Conservation (phyloP, 2,113 vertebrate genomes). For the Numida meleagris region DNA sequence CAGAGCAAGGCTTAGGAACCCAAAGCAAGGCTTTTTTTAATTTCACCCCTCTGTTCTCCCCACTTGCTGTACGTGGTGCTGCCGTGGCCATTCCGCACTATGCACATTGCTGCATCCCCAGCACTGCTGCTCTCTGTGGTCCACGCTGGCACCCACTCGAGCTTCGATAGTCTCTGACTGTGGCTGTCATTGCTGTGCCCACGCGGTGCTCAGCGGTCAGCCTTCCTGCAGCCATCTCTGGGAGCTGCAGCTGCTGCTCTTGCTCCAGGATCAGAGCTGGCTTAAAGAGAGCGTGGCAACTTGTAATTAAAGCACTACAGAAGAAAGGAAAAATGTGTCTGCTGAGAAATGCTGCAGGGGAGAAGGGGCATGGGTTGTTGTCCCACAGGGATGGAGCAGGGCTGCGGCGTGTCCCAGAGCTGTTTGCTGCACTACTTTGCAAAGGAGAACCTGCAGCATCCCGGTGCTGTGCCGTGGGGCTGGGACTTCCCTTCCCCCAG, state of each 20-base stretch:
- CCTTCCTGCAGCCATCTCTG: no score
- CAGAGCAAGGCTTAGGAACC: background rate
- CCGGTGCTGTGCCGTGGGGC: rapidly evolving
- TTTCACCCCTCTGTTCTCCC: background rate
- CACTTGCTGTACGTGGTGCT: rapidly evolving
- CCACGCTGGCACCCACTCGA: no score
- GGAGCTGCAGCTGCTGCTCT: background rate
- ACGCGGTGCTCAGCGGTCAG: no score
- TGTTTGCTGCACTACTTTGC: background rate
- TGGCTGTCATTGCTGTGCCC: no score
- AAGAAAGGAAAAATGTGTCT: background rate
- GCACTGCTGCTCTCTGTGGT: background rate
- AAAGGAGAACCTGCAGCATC: background rate
- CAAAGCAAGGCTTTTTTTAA: background rate
- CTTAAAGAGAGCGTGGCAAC: no score
- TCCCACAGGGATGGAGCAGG: background rate
- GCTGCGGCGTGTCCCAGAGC: background rate
- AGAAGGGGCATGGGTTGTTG: background rate
- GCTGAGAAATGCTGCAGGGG: background rate
- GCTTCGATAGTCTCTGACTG: no score
- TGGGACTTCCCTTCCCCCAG: rapidly evolving
- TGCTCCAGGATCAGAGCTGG: background rate
- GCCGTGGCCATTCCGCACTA: rapidly evolving
- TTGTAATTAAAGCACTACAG: no score
- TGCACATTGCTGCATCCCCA: rapidly evolving